Percentiles rank a stretch among this genome's conserved stretches.
Conservation (phyloP, 2,888 invertebrate species). For the Hymenopus coronatus region DNA sequence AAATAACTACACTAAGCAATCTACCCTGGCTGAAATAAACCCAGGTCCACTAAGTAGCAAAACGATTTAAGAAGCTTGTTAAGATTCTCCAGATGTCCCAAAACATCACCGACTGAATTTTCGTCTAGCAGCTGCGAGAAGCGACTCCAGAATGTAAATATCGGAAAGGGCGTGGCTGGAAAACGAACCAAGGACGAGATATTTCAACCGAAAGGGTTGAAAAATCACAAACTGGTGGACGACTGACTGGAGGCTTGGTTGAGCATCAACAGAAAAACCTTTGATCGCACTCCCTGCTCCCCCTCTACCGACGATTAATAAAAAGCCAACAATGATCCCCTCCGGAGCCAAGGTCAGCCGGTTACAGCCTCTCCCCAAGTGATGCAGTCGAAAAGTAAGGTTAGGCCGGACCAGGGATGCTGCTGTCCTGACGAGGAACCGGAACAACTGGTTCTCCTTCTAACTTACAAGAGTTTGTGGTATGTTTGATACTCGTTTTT, state of each 20-base stretch:
- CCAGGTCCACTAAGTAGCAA: not conserved
- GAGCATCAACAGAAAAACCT: not conserved
- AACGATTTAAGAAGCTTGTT: too few species aligned
- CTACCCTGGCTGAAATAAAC: not conserved
- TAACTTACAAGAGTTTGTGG: slow-evolving; percentile 17
- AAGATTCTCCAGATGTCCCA: not conserved
- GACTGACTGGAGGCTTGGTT: not conserved
- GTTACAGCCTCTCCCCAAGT: not conserved
- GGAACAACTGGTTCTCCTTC: slow-evolving; percentile 16
- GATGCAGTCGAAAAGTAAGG: slow-evolving; percentile 14
- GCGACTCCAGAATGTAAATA: not conserved
- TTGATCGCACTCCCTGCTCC: not conserved
- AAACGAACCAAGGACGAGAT: not conserved
- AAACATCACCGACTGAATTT: not conserved
- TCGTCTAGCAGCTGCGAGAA: not conserved
- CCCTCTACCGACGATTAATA: not conserved
- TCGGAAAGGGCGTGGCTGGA: not conserved
- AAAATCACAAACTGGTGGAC: not conserved
- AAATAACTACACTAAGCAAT: not conserved
- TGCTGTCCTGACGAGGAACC: not conserved
- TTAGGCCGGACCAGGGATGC: not conserved
- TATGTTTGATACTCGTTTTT: slow-evolving; percentile 7
- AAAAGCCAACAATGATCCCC: slow-evolving; percentile 4
- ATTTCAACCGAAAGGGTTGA: not conserved
- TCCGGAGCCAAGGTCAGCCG: slow-evolving; percentile 12